Evolutionary conservation across 1,140 invertebrate genomes (phyloP).

Genomic region (Chymomyza costata): DNA sequence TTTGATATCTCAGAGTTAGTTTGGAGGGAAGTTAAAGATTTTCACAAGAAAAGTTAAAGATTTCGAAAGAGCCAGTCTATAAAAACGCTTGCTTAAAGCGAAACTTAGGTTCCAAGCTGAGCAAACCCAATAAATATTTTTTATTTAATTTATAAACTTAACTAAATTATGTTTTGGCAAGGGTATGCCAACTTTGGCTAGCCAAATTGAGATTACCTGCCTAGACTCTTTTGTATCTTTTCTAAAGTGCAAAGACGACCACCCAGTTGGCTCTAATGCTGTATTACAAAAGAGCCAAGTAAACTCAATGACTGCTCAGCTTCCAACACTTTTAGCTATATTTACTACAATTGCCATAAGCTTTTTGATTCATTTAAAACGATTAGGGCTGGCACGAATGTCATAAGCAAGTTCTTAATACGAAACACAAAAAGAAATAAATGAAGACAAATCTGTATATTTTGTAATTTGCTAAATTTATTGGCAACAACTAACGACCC

Average conservation of each 20-base stretch:
- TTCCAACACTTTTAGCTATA: slow-evolving; percentile 15
- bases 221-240: too few relatives aligned
- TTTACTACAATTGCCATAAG: slow-evolving; percentile 6
- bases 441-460: background rate
- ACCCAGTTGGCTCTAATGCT: slow-evolving; percentile 44
- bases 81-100: background rate
- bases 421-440: slow-evolving; percentile 4
- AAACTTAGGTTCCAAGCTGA: background rate
- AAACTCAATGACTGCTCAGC: slow-evolving; percentile 2
- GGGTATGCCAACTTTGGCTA: too few relatives aligned
- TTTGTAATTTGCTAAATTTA: slow-evolving; percentile 9
- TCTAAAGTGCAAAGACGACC: slow-evolving; percentile 49
- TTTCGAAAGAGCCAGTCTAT: too few relatives aligned
- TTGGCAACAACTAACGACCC: background rate
- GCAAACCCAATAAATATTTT: background rate
- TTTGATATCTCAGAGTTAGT: too few relatives aligned
- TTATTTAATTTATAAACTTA: background rate
- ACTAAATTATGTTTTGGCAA: background rate
- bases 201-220: too few relatives aligned
- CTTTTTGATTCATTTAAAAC: slow-evolving; percentile 27
- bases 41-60: too few relatives aligned
- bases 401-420: too few relatives aligned
- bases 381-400: slow-evolving; percentile 15
- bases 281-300: slow-evolving; percentile 38
- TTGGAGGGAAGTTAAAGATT: too few relatives aligned